Percentiles rank a stretch among this genome's conserved stretches.
These are phyloP conservation scores for Cephus cinctus DNA, from an alignment of 1,140 invertebrate genomes.

Conservation along the genomic window DNA sequence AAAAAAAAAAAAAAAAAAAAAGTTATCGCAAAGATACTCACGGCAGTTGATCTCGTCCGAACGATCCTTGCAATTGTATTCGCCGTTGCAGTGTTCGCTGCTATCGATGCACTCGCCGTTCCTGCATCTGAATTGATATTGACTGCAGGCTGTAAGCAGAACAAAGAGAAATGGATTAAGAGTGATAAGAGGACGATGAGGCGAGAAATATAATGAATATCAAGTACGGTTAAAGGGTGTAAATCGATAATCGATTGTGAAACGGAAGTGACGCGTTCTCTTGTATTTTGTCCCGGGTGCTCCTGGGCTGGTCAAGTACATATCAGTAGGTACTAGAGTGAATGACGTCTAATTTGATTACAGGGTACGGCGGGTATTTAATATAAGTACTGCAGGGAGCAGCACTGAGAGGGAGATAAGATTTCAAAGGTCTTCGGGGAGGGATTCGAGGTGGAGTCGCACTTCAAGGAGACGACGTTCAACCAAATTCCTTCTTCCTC, in stretches of 20 bases:
- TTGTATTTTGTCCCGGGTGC: no score
- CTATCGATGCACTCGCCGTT: conserved; percentile 68
- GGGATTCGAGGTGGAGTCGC: no score
- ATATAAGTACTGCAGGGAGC: conserved; percentile 38
- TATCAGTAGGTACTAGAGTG: conserved; percentile 22
- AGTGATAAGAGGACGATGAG: no score
- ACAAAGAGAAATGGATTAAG: conserved; percentile 22
- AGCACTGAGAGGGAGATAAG: conserved; percentile 17
- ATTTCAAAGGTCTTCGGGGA: conserved; percentile 39
- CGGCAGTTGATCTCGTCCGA: conserved; percentile 64
- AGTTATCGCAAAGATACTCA: conserved; percentile 54
- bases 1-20: no score
- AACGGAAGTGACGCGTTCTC: no score
- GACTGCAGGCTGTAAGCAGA: conserved; percentile 34
- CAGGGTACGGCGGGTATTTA: conserved; percentile 37
- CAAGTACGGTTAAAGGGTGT: no score
- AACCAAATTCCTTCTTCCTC: no score
- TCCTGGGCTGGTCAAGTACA: no score
- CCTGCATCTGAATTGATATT: conserved; percentile 56
- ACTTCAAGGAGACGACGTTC: no score
- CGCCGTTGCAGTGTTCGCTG: conserved; percentile 62
- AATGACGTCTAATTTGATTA: conserved; percentile 36
- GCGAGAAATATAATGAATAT: no score
- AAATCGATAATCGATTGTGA: no score
- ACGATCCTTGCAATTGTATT: conserved; percentile 59